Base-by-base conservation (phyloP, 2,113 vertebrate genomes). In the Prinia subflava region DNA sequence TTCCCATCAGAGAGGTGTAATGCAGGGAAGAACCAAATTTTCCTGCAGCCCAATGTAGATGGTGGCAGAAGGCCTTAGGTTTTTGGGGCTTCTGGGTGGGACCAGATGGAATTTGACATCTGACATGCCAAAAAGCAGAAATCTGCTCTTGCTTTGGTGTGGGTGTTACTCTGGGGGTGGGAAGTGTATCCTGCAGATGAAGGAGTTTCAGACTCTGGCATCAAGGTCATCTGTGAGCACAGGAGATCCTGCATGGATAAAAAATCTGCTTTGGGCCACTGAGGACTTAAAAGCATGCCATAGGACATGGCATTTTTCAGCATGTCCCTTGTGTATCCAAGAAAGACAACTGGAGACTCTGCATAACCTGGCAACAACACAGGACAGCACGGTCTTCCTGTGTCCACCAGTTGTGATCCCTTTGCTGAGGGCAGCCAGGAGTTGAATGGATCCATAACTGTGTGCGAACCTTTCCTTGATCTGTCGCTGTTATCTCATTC, bases 331-430 rank as follows among this genome's bases (percentile, higher is more conserved):
- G 33, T 19, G 6, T 39, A 35, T 50, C 30, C 59, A 33, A 24
- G 47, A 59, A 75, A 33, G 27, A 68, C n/a, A 69, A 1, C 4
- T 24, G 33, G 30, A 19, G 23, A 77, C 11, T 6, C 6, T 67
- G 33, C 57, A 17, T 18, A n/a, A 81, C 15, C 13, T 84, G 60
- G 37, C 67, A 37, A 13, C 31, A 83, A 7, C 69, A 47, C 10
- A 25, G 15, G n/a, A 15, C 3, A 6, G 10, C 25, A 10, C 0
- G 0, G 8, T 42, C 37, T n/a, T 77, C 37, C 9, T 1, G 0
- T 35, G 35, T 4, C 60, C 33, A 15, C 7, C 22, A 28, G 59
- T 5, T 62, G n/a, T 53, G 73, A 39, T 22, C 28, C 35, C 31
- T 49, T 44, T 23, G 20, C n/a, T 53, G 50, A 62, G 11, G 31